Evolutionary conservation across 1,140 invertebrate genomes (phyloP).

Genomic region (Bombyx mandarina): DNA sequence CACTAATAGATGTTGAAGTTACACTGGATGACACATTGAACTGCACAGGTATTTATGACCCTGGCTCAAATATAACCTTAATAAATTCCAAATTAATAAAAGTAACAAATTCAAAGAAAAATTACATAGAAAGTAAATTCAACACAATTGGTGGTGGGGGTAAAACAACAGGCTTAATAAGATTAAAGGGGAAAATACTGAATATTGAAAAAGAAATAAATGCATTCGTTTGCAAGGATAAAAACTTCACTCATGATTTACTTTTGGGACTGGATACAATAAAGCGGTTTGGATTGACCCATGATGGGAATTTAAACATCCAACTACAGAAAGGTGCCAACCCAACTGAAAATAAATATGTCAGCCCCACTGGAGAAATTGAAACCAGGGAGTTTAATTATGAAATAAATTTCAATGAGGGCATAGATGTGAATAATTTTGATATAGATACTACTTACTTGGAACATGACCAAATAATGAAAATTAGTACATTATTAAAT

Average conservation of each 20-base stretch:
- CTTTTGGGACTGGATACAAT: slow-evolving; percentile 5
- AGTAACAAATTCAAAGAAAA: slow-evolving; percentile 5
- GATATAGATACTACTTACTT: slow-evolving; percentile 26
- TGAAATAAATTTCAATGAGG: slow-evolving; percentile 30
- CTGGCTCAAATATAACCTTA: too few species aligned
- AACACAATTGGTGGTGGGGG: too few species aligned
- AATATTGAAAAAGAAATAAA: background rate
- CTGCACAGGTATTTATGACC: slow-evolving; percentile 7
- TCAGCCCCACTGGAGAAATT: slow-evolving; percentile 1
- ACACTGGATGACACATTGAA: too few species aligned
- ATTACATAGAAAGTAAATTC: slow-evolving; percentile 4
- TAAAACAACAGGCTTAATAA: slow-evolving; percentile 7
- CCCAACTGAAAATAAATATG: background rate
- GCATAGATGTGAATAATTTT: slow-evolving; percentile 23
- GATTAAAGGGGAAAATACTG: slow-evolving; percentile 5
- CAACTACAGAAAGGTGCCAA: background rate
- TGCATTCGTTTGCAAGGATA: slow-evolving; percentile 2
- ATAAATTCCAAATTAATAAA: slow-evolving; percentile 8
- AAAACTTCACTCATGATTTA: slow-evolving; percentile 4
- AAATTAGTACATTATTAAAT: slow-evolving; percentile 25
- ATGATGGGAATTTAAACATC: slow-evolving; percentile 1
- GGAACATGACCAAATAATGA: slow-evolving; percentile 14
- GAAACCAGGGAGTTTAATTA: slow-evolving; percentile 1
- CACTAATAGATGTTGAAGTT: too few species aligned
- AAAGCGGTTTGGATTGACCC: slow-evolving; percentile 4